Evolutionary conservation across 2,797 vertebrate species (phyloP).

Genomic region (Allenopithecus nigroviridis): DNA sequence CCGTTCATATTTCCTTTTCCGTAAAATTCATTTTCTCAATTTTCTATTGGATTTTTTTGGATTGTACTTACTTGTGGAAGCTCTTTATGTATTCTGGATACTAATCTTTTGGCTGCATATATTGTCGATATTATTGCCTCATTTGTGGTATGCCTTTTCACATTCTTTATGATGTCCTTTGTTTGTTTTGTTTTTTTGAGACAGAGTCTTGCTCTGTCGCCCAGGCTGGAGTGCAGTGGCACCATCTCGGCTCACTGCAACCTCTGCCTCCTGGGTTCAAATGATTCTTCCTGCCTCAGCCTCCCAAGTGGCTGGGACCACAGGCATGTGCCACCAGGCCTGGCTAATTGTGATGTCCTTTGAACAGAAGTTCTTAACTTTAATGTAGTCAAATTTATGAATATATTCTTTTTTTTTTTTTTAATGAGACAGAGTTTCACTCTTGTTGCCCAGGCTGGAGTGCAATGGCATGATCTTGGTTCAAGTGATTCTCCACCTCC

Average conservation of each 20-base stretch:
- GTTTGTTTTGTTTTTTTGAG: neutral
- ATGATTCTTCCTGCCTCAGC: neutral
- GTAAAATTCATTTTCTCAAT: neutral
- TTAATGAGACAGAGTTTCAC: no score
- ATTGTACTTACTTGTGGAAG: neutral
- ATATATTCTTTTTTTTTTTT: neutral
- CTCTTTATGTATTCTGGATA: neutral
- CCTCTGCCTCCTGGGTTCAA: neutral
- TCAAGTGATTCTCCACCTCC: no score
- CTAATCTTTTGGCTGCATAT: neutral
- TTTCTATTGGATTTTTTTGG: neutral
- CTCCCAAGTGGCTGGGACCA: neutral
- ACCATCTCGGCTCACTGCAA: neutral
- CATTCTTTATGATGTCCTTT: neutral
- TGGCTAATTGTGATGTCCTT: neutral
- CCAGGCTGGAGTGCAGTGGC: neutral
- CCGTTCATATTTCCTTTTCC: neutral
- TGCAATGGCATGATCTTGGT: no score
- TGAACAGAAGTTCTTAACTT: neutral
- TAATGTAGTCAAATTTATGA: neutral
- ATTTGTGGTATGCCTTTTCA: neutral
- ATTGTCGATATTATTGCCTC: neutral
- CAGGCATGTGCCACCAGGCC: neutral
- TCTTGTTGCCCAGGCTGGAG: no score
- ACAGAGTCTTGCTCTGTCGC: neutral